phyloP scores from a whole-genome alignment of 2,113 vertebrate genomes.

The Pseudorhombus dupliciocellatus region DNA sequence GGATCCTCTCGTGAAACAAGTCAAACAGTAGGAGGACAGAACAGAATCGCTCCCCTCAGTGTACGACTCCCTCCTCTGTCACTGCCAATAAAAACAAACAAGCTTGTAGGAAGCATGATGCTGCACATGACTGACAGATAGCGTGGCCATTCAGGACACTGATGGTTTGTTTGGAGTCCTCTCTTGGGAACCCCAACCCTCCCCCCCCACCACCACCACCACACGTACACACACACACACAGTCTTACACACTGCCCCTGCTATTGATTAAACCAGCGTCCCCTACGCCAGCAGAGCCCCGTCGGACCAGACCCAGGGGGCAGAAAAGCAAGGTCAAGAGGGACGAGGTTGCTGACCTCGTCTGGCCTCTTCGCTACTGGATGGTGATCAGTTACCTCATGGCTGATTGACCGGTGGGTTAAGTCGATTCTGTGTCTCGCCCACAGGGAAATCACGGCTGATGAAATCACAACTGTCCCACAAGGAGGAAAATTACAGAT shows the following conservation, averaged over 20 bases:
- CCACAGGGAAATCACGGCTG: slow-evolving; percentile 60
- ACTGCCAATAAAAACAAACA: slow-evolving; percentile 30
- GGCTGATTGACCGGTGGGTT: slow-evolving; percentile 53
- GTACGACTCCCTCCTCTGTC: slow-evolving; percentile 27
- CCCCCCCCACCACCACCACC: too few relatives aligned
- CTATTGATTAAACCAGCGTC: slow-evolving; percentile 65
- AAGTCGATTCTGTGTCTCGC: slow-evolving; percentile 49
- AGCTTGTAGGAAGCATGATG: background rate
- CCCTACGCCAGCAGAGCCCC: slow-evolving; percentile 63
- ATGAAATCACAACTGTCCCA: slow-evolving; percentile 47
- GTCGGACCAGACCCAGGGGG: slow-evolving; percentile 45
- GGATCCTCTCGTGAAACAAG: background rate
- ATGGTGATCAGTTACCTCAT: slow-evolving; percentile 54
- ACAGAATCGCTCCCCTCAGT: background rate
- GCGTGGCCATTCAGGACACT: slow-evolving; percentile 34
- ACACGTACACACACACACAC: too few relatives aligned
- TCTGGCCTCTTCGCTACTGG: slow-evolving; percentile 52
- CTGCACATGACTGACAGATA: slow-evolving; percentile 42
- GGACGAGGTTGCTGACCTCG: slow-evolving; percentile 46
- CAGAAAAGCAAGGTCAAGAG: slow-evolving; percentile 48
- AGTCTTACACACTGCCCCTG: slow-evolving; percentile 27
- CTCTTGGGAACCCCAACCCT: slow-evolving; percentile 49
- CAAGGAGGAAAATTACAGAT: slow-evolving; percentile 9
- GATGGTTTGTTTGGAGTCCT: slow-evolving; percentile 34
- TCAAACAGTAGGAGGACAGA: background rate